Percentiles rank a stretch among this genome's conserved stretches.
phyloP scores from a whole-genome alignment of 2,797 vertebrate genomes.

The Rhinophrynus dorsalis region DNA sequence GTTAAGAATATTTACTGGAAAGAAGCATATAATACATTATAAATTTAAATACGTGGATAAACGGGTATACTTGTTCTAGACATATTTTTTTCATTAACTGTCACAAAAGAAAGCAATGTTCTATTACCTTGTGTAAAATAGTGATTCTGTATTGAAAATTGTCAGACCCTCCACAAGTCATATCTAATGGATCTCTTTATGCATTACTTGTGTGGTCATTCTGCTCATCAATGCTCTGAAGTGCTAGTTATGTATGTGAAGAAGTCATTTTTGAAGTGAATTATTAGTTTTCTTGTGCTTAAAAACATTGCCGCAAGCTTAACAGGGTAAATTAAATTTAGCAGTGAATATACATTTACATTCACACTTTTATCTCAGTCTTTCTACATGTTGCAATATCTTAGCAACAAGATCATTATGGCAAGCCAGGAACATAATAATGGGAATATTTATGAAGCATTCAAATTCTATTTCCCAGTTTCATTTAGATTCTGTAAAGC shows the following conservation, averaged over 20 bases:
- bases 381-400: conserved; percentile 38
- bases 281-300: conserved; percentile 36
- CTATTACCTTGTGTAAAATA: conserved; percentile 16
- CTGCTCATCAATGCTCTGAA: conserved; percentile 33
- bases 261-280: conserved; percentile 40
- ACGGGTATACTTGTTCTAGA: conserved; percentile 1
- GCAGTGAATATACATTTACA: conserved; percentile 37
- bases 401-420: conserved; percentile 44
- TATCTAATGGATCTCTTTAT: conserved; percentile 42
- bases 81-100: conserved; percentile 19
- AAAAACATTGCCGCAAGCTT: conserved; percentile 41
- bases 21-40: background rate
- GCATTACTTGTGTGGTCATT: conserved; percentile 38
- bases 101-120: conserved; percentile 25
- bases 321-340: conserved; percentile 42
- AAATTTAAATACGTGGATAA: background rate
- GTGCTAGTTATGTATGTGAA: conserved; percentile 43
- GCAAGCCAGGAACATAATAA: conserved; percentile 24
- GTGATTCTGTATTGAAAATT: conserved; percentile 21
- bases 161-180: conserved; percentile 35
- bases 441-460: conserved; percentile 37
- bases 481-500: conserved; percentile 18
- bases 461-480: conserved; percentile 25
- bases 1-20: background rate
- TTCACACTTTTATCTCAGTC: conserved; percentile 33